A percentile compares a stretch with the other conserved stretches of the same genome.
These are phyloP conservation scores for Galeopterus variegatus DNA, from an alignment of 2,113 vertebrate species.

Conservation along the genomic window DNA sequence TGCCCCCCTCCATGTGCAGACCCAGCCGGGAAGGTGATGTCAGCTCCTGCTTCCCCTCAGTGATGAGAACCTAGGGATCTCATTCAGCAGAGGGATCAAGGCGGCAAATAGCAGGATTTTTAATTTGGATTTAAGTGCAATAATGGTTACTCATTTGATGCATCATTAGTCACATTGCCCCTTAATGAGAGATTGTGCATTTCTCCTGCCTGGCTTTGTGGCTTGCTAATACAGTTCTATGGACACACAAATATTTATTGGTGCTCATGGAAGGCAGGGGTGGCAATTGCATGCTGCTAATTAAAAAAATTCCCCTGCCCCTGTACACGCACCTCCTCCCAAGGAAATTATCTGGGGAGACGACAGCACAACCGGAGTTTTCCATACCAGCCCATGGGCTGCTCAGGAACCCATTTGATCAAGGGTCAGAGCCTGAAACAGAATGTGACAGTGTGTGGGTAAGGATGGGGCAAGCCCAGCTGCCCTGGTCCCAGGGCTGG, in stretches of 20 bases:
- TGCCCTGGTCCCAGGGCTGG: no score
- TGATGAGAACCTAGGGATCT: conserved; percentile 78
- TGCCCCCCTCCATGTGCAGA: conserved; percentile 34
- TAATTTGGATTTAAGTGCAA: conserved; percentile 86
- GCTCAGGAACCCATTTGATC: neutral
- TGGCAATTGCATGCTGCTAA: conserved; percentile 63
- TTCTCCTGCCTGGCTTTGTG: conserved; percentile 70
- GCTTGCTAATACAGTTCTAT: conserved; percentile 69
- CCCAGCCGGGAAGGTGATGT: conserved; percentile 68
- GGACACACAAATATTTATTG: conserved; percentile 73
- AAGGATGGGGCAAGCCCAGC: neutral
- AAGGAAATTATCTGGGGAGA: neutral
- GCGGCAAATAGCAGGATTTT: conserved; percentile 81
- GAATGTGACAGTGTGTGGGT: fast-evolving
- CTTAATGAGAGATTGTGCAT: conserved; percentile 82
- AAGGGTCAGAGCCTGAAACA: neutral
- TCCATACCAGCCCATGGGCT: fast-evolving
- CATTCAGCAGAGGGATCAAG: conserved; percentile 71
- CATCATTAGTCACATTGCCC: conserved; percentile 83
- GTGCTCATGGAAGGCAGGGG: conserved; percentile 21
- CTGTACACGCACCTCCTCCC: neutral
- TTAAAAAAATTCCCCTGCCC: conserved; percentile 62
- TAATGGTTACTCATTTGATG: conserved; percentile 82
- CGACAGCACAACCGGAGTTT: fast-evolving
- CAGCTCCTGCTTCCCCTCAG: conserved; percentile 58